These are phyloP conservation scores for Himalopsyche phryganea DNA, from an alignment of 1,140 invertebrate genomes.

Conservation along the genomic window DNA sequence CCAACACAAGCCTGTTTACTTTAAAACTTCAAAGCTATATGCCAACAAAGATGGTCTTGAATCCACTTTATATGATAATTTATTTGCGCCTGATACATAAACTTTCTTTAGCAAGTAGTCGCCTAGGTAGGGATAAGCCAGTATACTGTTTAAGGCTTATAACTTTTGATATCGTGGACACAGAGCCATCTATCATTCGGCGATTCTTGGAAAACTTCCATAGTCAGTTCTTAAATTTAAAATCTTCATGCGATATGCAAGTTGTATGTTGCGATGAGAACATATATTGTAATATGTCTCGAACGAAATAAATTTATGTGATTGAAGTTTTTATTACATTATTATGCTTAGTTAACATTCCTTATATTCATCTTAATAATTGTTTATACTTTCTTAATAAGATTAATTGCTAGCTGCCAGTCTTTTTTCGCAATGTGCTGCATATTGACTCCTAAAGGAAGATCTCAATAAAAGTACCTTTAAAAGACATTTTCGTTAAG, in stretches of 20 bases:
- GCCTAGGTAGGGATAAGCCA: slow-evolving; percentile 11
- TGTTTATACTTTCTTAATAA: no score
- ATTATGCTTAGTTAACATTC: no score
- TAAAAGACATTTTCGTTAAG: no score
- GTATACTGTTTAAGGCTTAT: slow-evolving; percentile 14
- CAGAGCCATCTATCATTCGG: slow-evolving; percentile 14
- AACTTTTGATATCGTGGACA: slow-evolving; percentile 24
- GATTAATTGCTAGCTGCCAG: no score
- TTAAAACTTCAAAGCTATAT: slow-evolving; percentile 12
- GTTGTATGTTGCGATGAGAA: background rate
- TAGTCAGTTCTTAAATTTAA: slow-evolving; percentile 23
- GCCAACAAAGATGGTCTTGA: slow-evolving; percentile 15
- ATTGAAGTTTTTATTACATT: no score
- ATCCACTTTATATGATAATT: slow-evolving; percentile 29
- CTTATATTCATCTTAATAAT: no score
- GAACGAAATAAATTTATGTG: no score
- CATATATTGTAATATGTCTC: no score
- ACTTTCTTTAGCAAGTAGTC: slow-evolving; percentile 18
- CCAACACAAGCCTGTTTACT: slow-evolving; percentile 2
- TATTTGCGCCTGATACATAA: slow-evolving; percentile 27
- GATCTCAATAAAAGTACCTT: no score
- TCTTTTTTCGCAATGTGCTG: no score
- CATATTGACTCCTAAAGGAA: no score
- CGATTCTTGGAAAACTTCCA: slow-evolving; percentile 25
- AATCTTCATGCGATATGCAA: background rate